These are phyloP conservation scores for Dendrolimus punctatus DNA, from an alignment of 1,140 invertebrate species.

Conservation along the genomic window DNA sequence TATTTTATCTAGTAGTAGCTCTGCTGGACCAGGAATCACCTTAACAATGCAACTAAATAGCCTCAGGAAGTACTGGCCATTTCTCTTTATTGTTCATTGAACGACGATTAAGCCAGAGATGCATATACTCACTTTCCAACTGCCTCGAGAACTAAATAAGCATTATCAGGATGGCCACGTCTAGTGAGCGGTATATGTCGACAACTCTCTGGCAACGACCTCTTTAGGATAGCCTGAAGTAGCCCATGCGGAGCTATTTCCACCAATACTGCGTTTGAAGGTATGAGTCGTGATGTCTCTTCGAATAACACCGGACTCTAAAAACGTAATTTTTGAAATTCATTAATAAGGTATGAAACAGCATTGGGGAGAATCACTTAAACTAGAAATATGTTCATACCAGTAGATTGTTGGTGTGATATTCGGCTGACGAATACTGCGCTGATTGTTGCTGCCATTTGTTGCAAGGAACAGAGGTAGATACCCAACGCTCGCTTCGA, in stretches of 20 bases:
- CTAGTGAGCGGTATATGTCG: slow-evolving; percentile 84
- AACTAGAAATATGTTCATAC: slow-evolving; percentile 5
- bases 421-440: too few species aligned
- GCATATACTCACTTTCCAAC: slow-evolving; percentile 75
- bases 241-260: slow-evolving; percentile 88
- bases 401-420: too few species aligned
- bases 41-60: too few species aligned
- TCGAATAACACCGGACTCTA: slow-evolving; percentile 84
- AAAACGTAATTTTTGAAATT: background rate
- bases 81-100: background rate
- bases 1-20: too few species aligned
- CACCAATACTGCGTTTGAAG: slow-evolving; percentile 81
- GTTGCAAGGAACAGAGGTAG: background rate
- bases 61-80: background rate
- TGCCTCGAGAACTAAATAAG: slow-evolving; percentile 75
- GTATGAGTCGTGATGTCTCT: slow-evolving; percentile 82
- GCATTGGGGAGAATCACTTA: background rate
- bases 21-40: too few species aligned
- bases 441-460: too few species aligned
- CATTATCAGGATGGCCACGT: slow-evolving; percentile 78
- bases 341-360: background rate
- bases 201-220: slow-evolving; percentile 66
- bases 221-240: slow-evolving; percentile 77
- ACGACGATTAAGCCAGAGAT: background rate
- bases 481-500: background rate